Percentiles rank a stretch among this genome's conserved stretches.
Evolutionary conservation across 2,888 invertebrate species (phyloP).

Genomic region (Agriopis leucophaearia): DNA sequence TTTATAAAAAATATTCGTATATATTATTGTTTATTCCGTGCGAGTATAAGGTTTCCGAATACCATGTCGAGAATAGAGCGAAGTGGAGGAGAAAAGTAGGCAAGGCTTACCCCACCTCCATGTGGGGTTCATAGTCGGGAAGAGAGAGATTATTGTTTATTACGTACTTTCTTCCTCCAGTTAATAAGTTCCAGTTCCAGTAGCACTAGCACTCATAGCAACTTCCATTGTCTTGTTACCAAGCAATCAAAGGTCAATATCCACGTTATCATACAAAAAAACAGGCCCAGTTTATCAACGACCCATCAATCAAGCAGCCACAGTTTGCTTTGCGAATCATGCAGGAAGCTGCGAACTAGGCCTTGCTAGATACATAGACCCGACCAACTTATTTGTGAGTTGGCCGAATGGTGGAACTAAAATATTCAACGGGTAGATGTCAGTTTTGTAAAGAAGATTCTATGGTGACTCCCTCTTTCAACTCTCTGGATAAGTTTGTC

Average conservation of each 20-base stretch:
- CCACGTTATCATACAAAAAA: conserved; percentile 45
- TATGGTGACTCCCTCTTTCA: not conserved
- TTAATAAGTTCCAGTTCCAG: too few species aligned
- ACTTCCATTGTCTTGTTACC: conserved; percentile 20
- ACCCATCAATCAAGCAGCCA: conserved; percentile 55
- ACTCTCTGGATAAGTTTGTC: not conserved
- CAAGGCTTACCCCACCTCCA: too few species aligned
- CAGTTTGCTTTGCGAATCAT: conserved; percentile 59
- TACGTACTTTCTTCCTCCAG: too few species aligned
- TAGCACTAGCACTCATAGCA: not conserved
- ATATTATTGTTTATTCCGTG: too few species aligned
- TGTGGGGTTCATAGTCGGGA: too few species aligned
- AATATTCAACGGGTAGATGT: not conserved
- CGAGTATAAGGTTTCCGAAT: too few species aligned
- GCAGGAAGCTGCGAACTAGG: conserved; percentile 40
- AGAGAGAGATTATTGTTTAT: too few species aligned
- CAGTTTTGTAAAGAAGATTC: not conserved
- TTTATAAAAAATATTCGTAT: too few species aligned
- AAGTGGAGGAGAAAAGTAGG: too few species aligned
- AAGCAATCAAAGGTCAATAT: conserved; percentile 54
- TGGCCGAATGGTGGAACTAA: not conserved
- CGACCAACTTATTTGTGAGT: not conserved
- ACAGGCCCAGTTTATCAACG: conserved; percentile 43
- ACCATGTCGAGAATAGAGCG: too few species aligned
- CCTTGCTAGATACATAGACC: conserved; percentile 13